These are phyloP conservation scores for Armadillidium nasatum DNA, from an alignment of 1,140 invertebrate genomes.

Conservation along the genomic window DNA sequence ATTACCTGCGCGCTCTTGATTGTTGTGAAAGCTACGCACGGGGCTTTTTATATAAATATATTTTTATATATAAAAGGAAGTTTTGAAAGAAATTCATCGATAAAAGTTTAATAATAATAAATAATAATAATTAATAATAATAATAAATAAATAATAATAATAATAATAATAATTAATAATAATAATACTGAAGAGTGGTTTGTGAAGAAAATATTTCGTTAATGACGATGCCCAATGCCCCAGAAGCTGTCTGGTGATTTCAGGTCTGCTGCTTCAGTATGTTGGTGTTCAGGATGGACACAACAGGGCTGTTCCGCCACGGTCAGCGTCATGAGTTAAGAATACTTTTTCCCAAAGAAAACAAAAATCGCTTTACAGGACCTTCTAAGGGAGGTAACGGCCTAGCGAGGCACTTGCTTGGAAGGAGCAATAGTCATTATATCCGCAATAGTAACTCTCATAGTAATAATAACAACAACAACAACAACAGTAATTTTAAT, in stretches of 20 bases:
- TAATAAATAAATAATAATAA: too few relatives aligned
- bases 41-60: too few relatives aligned
- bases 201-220: too few relatives aligned
- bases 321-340: neutral
- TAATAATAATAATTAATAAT: too few relatives aligned
- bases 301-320: slow-evolving; percentile 7
- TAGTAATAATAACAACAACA: neutral
- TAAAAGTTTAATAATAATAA: too few relatives aligned
- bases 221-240: neutral
- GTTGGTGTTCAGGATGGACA: slow-evolving; percentile 9
- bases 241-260: neutral
- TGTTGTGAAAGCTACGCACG: too few relatives aligned
- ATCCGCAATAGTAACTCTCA: neutral
- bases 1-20: too few relatives aligned
- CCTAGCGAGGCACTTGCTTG: neutral
- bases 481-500: neutral
- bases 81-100: too few relatives aligned
- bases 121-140: too few relatives aligned
- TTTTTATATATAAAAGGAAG: too few relatives aligned
- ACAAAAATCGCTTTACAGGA: neutral
- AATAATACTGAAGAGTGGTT: too few relatives aligned
- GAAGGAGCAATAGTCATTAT: neutral
- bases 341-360: neutral
- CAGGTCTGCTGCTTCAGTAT: neutral
- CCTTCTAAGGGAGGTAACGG: neutral